Conservation (phyloP, 2,797 vertebrate genomes). For the Ptychobarbus kaznakovi region DNA sequence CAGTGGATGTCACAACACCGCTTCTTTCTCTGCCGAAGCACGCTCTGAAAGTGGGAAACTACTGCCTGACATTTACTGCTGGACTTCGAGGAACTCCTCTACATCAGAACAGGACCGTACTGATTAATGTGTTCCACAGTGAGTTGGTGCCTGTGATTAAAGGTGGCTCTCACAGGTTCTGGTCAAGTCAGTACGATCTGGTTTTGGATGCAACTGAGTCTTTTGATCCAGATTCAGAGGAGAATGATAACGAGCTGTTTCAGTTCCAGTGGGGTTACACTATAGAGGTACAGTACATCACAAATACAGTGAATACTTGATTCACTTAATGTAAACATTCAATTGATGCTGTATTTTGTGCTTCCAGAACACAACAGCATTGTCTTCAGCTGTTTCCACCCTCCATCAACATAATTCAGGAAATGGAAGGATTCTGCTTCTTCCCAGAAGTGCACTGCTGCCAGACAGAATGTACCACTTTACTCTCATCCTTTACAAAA, state of each 20-base stretch:
- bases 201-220: slow-evolving; percentile 79
- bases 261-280: slow-evolving; percentile 74
- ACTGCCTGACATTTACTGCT: slow-evolving; percentile 76
- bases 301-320: neutral
- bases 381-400: slow-evolving; percentile 4
- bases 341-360: neutral
- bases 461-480: slow-evolving; percentile 68
- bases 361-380: slow-evolving; percentile 47
- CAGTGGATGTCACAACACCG: slow-evolving; percentile 64
- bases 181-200: slow-evolving; percentile 73
- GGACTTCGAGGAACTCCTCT: slow-evolving; percentile 75
- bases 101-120: slow-evolving; percentile 52
- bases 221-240: slow-evolving; percentile 75
- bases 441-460: slow-evolving; percentile 66
- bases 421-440: slow-evolving; percentile 63
- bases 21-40: slow-evolving; percentile 74
- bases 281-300: slow-evolving; percentile 63
- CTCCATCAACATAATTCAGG: slow-evolving; percentile 37
- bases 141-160: slow-evolving; percentile 75
- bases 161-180: slow-evolving; percentile 77
- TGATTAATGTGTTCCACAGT: slow-evolving; percentile 73
- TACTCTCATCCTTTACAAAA: slow-evolving; percentile 76
- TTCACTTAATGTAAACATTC: neutral
- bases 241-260: slow-evolving; percentile 63
- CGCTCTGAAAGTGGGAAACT: slow-evolving; percentile 70